A percentile compares a stretch with the other conserved stretches of the same genome.
Evolutionary conservation across 1,140 invertebrate species (phyloP).

Genomic region (Neodiprion virginianus): DNA sequence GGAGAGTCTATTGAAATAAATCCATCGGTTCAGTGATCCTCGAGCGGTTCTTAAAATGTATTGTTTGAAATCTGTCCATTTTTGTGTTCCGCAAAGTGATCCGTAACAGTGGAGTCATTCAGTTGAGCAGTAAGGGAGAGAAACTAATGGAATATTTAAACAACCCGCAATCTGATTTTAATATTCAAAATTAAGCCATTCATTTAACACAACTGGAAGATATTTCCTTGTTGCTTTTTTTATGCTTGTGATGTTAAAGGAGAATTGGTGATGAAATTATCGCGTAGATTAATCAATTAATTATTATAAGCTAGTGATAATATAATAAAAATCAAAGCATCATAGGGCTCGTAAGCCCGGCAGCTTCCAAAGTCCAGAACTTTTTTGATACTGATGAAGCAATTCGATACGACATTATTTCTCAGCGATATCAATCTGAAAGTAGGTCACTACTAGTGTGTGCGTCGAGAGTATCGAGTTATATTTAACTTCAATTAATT

Average conservation of each 20-base stretch:
- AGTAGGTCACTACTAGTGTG: not conserved
- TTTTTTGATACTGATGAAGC: not conserved
- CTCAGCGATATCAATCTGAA: not conserved
- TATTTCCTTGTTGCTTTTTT: not conserved
- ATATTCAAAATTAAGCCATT: too few relatives aligned
- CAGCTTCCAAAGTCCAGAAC: not conserved
- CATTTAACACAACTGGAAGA: not conserved
- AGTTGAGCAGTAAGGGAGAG: not conserved
- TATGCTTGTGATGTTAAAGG: not conserved
- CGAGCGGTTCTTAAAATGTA: not conserved
- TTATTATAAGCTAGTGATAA: not conserved
- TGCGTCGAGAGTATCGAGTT: not conserved
- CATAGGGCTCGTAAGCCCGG: not conserved
- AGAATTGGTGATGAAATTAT: not conserved
- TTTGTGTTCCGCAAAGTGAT: conserved; percentile 1
- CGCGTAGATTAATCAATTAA: not conserved
- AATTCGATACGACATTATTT: conserved; percentile 4
- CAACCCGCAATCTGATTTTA: not conserved
- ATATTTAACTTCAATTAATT: not conserved
- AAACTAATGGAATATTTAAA: not conserved
- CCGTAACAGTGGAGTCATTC: not conserved
- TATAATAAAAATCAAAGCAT: not conserved
- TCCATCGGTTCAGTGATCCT: not conserved
- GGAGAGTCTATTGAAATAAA: conserved; percentile 22
- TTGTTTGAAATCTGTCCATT: conserved; percentile 3